Evolutionary conservation across 1,140 invertebrate species (phyloP).

Genomic region (Druon quercuslanigerum): DNA sequence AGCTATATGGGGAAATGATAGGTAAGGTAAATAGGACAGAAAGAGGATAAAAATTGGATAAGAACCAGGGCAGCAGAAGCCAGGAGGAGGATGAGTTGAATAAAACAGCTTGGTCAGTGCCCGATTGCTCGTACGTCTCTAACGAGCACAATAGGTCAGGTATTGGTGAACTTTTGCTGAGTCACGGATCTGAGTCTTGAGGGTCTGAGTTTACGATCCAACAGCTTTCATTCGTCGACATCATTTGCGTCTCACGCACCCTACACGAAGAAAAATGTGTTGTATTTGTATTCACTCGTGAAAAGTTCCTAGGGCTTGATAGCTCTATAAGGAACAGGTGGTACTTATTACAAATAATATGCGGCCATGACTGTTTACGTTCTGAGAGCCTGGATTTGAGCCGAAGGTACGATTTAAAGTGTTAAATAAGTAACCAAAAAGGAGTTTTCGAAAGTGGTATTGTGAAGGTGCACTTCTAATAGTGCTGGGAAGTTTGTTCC

Average conservation of each 20-base stretch:
- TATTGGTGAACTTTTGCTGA: conserved; percentile 33
- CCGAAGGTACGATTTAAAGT: too few relatives aligned
- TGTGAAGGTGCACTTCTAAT: too few relatives aligned
- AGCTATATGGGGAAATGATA: conserved; percentile 17
- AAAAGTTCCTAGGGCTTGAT: too few relatives aligned
- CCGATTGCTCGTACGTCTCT: conserved; percentile 2
- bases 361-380: too few relatives aligned
- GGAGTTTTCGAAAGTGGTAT: too few relatives aligned
- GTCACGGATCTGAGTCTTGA: conserved; percentile 5
- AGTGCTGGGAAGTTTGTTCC: too few relatives aligned
- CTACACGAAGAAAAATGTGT: too few relatives aligned
- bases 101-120: conserved; percentile 5
- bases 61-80: background rate
- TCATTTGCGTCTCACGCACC: background rate
- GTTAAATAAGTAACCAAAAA: too few relatives aligned
- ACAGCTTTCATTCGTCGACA: conserved; percentile 15
- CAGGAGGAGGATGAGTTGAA: conserved; percentile 15
- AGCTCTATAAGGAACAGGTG: too few relatives aligned
- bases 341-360: too few relatives aligned
- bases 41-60: conserved; percentile 34
- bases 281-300: too few relatives aligned
- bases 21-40: conserved; percentile 7
- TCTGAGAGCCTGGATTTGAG: too few relatives aligned
- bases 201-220: background rate
- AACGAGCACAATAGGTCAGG: conserved; percentile 29